Percentiles rank a stretch among this genome's conserved stretches.
Evolutionary conservation across 2,113 vertebrate species (phyloP).

Genomic region (Gambusia affinis): DNA sequence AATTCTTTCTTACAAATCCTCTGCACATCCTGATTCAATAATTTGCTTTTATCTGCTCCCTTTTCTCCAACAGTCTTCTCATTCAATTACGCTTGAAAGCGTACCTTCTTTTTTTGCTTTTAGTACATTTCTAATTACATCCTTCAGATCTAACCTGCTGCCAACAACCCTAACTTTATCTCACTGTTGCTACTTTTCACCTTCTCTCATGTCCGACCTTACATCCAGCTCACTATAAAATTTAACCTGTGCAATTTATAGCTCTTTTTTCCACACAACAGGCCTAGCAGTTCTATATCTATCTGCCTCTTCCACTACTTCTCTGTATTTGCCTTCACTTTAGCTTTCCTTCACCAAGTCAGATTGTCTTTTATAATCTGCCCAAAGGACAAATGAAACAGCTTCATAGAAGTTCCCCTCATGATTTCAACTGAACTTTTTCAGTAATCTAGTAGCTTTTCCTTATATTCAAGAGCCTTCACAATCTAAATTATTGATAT

Average conservation of each 20-base stretch:
- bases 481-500: neutral
- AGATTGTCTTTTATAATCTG: neutral
- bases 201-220: neutral
- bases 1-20: neutral
- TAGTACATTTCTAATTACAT: neutral
- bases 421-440: neutral
- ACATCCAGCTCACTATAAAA: neutral
- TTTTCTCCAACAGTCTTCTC: neutral
- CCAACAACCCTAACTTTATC: too few relatives aligned
- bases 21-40: neutral
- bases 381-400: neutral
- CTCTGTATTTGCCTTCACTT: neutral
- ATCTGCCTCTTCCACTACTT: neutral
- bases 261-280: neutral
- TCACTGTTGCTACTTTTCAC: neutral
- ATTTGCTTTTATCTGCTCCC: neutral
- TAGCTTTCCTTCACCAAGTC: neutral
- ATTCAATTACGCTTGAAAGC: neutral
- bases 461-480: neutral
- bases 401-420: neutral
- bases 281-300: neutral
- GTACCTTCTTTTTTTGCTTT: neutral
- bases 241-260: neutral
- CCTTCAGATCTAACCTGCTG: neutral
- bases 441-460: neutral